These are phyloP conservation scores for Pseudopodoces humilis DNA, from an alignment of 2,113 vertebrate species.

Conservation along the genomic window DNA sequence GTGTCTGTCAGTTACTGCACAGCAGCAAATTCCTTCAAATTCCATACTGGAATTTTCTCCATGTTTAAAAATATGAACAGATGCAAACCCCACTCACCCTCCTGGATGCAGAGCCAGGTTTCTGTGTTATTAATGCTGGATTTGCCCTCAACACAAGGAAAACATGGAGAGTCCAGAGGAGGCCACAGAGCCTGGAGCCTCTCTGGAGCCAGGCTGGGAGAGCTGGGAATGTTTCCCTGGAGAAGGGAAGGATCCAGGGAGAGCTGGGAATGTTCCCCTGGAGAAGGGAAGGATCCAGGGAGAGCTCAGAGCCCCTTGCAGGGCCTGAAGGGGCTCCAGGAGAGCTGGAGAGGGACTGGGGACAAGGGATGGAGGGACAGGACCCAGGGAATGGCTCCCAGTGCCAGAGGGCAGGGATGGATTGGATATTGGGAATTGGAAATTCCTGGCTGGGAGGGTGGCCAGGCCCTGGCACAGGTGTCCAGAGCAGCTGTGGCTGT, in stretches of 20 bases:
- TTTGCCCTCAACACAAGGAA: neutral
- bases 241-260: fast-evolving
- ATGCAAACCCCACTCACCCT: neutral
- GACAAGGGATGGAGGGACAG: neutral
- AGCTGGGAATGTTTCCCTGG: neutral
- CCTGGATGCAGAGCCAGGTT: neutral
- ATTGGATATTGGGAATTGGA: neutral
- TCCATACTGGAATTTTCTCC: neutral
- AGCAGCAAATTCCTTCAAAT: neutral
- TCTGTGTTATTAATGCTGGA: neutral
- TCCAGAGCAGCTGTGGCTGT: neutral
- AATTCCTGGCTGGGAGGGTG: neutral
- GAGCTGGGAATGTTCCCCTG: too few species aligned
- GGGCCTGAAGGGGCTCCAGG: neutral
- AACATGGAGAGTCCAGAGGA: neutral
- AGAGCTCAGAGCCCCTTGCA: neutral
- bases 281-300: too few species aligned
- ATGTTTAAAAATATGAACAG: neutral
- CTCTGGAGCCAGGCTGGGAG: neutral
- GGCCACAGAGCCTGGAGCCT: neutral
- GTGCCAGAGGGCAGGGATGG: neutral
- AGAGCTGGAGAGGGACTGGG: neutral
- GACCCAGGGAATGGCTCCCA: neutral
- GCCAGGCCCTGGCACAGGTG: too few species aligned
- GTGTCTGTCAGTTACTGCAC: fast-evolving